Evolutionary conservation across 2,113 vertebrate species (phyloP).

Genomic region (Ceyx cyanopectus): DNA sequence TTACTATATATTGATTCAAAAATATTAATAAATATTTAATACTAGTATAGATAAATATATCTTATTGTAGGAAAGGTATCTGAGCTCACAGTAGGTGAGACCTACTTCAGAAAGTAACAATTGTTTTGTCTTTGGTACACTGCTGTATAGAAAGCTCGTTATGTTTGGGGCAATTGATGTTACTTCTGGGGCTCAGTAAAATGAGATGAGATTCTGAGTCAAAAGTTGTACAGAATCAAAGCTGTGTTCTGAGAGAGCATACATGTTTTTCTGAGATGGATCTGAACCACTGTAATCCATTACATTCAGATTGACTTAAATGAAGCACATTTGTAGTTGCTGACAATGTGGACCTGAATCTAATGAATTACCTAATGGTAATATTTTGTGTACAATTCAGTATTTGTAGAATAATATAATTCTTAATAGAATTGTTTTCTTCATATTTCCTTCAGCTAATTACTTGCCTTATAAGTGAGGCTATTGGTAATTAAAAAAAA

Average conservation of each 20-base stretch:
- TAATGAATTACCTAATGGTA: neutral
- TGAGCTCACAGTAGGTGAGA: neutral
- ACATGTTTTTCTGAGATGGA: neutral
- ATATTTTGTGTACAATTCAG: neutral
- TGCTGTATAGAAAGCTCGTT: neutral
- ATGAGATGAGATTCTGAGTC: neutral
- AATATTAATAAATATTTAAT: neutral
- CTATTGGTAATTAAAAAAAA: neutral
- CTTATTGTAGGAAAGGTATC: neutral
- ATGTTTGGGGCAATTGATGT: neutral
- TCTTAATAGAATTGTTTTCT: neutral
- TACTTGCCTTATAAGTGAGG: neutral
- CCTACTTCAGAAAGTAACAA: neutral
- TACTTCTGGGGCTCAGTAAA: neutral
- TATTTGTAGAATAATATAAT: neutral
- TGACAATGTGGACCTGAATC: neutral
- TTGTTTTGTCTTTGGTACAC: neutral
- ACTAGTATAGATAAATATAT: neutral
- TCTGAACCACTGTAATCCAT: neutral
- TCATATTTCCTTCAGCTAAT: neutral
- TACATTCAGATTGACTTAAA: neutral
- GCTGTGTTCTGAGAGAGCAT: neutral
- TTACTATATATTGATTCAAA: neutral
- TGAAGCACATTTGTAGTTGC: neutral
- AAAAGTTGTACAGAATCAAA: neutral